Evolutionary conservation across 2,888 invertebrate species (phyloP).

Genomic region (Aleiodes alternator): DNA sequence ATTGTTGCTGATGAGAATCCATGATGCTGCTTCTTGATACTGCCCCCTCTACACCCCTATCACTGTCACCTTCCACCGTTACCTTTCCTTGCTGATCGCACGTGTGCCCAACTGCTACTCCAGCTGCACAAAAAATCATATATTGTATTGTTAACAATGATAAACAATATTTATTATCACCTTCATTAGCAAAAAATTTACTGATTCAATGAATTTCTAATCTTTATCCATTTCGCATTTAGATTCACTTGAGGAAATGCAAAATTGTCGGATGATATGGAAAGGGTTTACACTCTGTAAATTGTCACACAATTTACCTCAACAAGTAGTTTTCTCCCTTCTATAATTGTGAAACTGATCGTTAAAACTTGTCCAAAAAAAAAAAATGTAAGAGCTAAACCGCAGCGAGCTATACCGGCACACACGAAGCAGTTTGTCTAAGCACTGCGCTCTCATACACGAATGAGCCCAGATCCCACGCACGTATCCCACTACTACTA

Average conservation of each 20-base stretch:
- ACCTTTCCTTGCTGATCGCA: constrained; percentile 70
- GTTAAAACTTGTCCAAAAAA: not conserved
- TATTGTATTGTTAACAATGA: not conserved
- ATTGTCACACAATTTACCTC: too few relatives aligned
- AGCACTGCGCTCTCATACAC: constrained; percentile 52
- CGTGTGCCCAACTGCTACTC: constrained; percentile 72
- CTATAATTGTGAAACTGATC: too few relatives aligned
- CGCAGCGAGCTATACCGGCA: constrained; percentile 26
- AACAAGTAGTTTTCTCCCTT: too few relatives aligned
- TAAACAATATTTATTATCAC: not conserved
- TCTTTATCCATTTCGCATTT: too few relatives aligned
- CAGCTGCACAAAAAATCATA: constrained; percentile 62
- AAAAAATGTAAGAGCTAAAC: constrained; percentile 15
- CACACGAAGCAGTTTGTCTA: constrained; percentile 42
- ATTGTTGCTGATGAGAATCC: constrained; percentile 94
- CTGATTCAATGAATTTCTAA: too few relatives aligned
- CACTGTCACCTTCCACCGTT: constrained; percentile 68
- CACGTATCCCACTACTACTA: constrained; percentile 48
- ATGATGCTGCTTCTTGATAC: constrained; percentile 83
- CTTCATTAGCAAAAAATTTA: too few relatives aligned
- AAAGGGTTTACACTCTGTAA: too few relatives aligned
- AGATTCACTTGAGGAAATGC: too few relatives aligned
- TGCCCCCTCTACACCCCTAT: constrained; percentile 70
- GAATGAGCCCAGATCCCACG: constrained; percentile 48
- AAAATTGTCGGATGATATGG: too few relatives aligned